Base-by-base conservation (phyloP, 2,113 vertebrate species). In the Heloderma charlesbogerti region DNA sequence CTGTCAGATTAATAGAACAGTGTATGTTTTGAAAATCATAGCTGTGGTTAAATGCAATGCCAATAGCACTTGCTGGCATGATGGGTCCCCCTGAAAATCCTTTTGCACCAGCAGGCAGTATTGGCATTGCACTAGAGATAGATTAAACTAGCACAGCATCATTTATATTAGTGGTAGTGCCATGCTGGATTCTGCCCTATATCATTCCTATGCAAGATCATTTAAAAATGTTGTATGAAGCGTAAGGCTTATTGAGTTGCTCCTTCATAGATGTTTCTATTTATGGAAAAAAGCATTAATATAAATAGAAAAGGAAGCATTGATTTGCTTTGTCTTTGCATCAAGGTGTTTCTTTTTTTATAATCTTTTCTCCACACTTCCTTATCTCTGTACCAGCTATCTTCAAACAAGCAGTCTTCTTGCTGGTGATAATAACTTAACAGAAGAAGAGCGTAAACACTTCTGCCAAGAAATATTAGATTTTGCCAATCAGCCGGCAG, bases 401-500 rank as follows among this genome's bases (percentile, higher is more conserved):
- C 97, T 99, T 88, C 98, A 99, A 96, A 99, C 98, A 10, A 99
- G 99, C 89, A 98, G 98, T 96, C 97, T 99, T 90, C 96, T 99
- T 94, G 99, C 99, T 54, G 97, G 98, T 7, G 99, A 99, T 57
- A 67, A 7, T 18, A 98, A 98, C 94, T 96, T 99, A 86, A 97
- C 95, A 0, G 97, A 97, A 1, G 98, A 98, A 5, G 98, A 99
- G 92, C 98, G 99, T 20, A 98, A 96, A 84, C 94, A 98, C 94
- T 99, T 99, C 96, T 99, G 98, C 97, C 98, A 98, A 92, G 98
- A 99, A 96, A 98, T 99, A 37, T 96, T 99, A n/a, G 96, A 92
- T 93, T 99, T 98, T 91, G 97, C 98, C 66, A 94, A 92, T 78
- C 97, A 97, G 88, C 94, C 96, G 40, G 60, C 92, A 66, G 97